A percentile compares a stretch with the other conserved stretches of the same genome.
Conservation (phyloP, 2,797 vertebrate genomes). For the Orientallactaga sibirica region DNA sequence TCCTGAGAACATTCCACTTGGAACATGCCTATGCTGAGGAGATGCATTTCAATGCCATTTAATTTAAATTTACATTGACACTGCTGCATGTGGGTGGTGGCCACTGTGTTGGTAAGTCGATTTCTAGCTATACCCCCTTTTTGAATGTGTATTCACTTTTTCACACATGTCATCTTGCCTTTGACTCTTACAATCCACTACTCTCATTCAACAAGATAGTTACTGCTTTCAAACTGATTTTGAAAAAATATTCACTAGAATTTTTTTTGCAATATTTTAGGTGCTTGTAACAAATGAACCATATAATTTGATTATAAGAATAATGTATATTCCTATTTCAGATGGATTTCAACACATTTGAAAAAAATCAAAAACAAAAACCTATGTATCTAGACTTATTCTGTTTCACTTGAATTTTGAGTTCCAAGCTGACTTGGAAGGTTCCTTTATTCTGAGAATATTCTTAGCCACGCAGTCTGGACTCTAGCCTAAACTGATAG, state of each 20-base stretch:
- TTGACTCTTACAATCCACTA: background rate
- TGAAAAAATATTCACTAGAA: conserved; percentile 6
- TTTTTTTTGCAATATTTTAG: conserved; percentile 42
- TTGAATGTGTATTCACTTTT: conserved; percentile 28
- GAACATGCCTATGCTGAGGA: background rate
- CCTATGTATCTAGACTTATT: background rate
- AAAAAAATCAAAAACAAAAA: background rate
- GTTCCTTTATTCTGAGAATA: background rate
- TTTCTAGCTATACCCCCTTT: background rate
- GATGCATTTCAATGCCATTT: background rate
- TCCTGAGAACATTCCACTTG: background rate
- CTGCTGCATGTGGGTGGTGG: background rate
- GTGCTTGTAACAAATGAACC: conserved; percentile 35
- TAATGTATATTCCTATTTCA: background rate
- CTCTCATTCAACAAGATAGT: background rate
- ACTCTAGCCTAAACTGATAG: background rate
- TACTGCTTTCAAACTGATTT: background rate
- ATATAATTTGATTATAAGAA: background rate
- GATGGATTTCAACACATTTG: background rate
- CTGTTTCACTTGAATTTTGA: background rate
- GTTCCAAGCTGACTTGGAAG: background rate
- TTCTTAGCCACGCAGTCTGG: conserved; percentile 57
- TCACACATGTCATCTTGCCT: background rate
- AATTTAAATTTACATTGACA: conserved; percentile 9
- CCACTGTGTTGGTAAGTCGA: background rate